A percentile compares a stretch with the other conserved stretches of the same genome.
phyloP scores from a whole-genome alignment of 2,113 vertebrate genomes.

The Pomatostomus ruficeps region DNA sequence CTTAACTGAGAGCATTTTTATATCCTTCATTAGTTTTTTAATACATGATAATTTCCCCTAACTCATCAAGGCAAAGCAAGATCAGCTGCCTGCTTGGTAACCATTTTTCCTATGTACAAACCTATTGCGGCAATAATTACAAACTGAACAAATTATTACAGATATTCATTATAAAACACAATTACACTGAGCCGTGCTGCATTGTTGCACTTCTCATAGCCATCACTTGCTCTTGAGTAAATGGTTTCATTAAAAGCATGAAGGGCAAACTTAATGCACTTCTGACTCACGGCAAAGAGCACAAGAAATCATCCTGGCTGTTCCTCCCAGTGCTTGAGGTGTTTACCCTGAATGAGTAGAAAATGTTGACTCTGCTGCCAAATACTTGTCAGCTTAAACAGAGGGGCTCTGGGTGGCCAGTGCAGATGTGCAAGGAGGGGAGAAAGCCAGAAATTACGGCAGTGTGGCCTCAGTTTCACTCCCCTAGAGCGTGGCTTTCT shows the following conservation, averaged over 20 bases:
- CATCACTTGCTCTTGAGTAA: conserved; percentile 10
- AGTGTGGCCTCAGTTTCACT: neutral
- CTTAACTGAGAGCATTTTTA: conserved; percentile 2
- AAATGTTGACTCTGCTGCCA: neutral
- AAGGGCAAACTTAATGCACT: conserved; percentile 47
- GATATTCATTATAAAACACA: conserved; percentile 21
- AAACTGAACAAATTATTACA: conserved; percentile 15
- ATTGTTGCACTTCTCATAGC: neutral
- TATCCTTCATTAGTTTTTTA: conserved; percentile 41
- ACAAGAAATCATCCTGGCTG: neutral
- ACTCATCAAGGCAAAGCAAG: neutral
- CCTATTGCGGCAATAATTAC: conserved; percentile 17
- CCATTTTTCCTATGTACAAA: conserved; percentile 11
- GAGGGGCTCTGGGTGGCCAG: neutral
- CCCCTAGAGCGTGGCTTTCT: neutral
- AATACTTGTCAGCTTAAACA: neutral
- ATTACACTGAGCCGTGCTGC: neutral
- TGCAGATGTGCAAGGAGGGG: neutral
- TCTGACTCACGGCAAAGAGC: conserved; percentile 1
- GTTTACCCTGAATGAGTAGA: neutral
- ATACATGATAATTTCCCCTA: conserved; percentile 2
- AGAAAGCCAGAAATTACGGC: neutral
- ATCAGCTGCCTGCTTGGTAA: neutral
- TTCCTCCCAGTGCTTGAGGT: neutral
- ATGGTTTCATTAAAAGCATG: conserved; percentile 45